Evolutionary conservation across 2,888 invertebrate species (phyloP).

Genomic region (Drosophila cracens): DNA sequence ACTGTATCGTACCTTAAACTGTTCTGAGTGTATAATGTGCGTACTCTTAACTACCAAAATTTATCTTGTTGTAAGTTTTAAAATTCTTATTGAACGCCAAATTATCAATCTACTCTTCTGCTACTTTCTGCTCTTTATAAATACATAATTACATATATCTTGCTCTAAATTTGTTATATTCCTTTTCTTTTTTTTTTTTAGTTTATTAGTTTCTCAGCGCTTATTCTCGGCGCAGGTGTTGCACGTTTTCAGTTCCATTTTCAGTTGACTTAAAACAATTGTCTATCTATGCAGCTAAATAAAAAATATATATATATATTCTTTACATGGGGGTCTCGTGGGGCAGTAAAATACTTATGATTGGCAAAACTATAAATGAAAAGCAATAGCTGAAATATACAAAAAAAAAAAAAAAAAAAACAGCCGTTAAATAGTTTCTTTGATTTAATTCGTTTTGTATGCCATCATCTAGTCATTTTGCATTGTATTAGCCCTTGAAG

Average conservation of each 20-base stretch:
- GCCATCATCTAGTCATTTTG: slow-evolving; percentile 76
- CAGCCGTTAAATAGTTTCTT: slow-evolving; percentile 31
- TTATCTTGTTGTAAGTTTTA: slow-evolving; percentile 75
- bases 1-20: slow-evolving; percentile 70
- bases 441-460: slow-evolving; percentile 67
- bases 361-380: slow-evolving; percentile 53
- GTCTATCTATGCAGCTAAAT: slow-evolving; percentile 6
- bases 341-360: slow-evolving; percentile 33
- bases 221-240: slow-evolving; percentile 69
- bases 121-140: slow-evolving; percentile 67
- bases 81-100: slow-evolving; percentile 70
- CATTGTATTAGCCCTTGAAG: slow-evolving; percentile 78
- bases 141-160: slow-evolving; percentile 45
- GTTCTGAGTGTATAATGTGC: slow-evolving; percentile 77
- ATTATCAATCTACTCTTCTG: slow-evolving; percentile 71
- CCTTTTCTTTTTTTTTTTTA: not conserved
- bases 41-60: slow-evolving; percentile 67
- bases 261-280: slow-evolving; percentile 32
- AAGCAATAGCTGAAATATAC: slow-evolving; percentile 13
- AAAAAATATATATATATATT: slow-evolving; percentile 1
- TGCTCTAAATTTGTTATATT: slow-evolving; percentile 40
- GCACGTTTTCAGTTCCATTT: slow-evolving; percentile 82
- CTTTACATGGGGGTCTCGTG: slow-evolving; percentile 26
- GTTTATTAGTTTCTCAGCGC: slow-evolving; percentile 46
- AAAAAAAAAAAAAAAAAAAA: not conserved